Base-by-base conservation (phyloP, 2,113 vertebrate species). In the Larimichthys polyactis region DNA sequence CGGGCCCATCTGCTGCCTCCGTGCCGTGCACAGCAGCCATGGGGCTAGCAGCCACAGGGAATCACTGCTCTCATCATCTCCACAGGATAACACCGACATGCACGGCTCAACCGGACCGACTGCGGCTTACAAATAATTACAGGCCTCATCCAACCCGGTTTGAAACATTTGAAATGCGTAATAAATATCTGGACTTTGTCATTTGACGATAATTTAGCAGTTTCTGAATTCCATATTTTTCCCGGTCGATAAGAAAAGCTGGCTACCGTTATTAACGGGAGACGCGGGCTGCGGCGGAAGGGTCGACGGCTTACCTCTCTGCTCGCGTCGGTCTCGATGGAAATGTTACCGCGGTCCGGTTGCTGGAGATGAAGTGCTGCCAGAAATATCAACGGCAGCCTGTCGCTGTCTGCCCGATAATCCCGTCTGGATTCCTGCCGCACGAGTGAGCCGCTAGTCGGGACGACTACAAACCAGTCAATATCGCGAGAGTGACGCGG, bases 341-440 rank as follows among this genome's bases (percentile, higher is more conserved):
- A 19, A 15, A n/a, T 3, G 46, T 22, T 5, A 51, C 20, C 1
- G 14, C 11, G 32, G 74, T 75, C 19, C 67, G 11, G 15, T 2
- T 5, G 7, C 14, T n/a, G 29, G 43, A 68, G 48, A 32, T n/a
- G 27, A 63, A 46, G 4, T 16, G 0, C 0, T 15, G 20, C 15
- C n/a, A 24, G 64, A 63, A 60, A 78, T 43, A 4, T 44, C 10
- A 3, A 17, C 14, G 1, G 43, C 43, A 15, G 43, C 22, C 22
- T 72, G 15, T 11, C 54, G n/a, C 75, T 19, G 63, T 70, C 75
- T 63, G 65, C 51, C 10, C 69, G 27, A 63, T 87, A 86, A 91
- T 89, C 84, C 88, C 1, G 73, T 84, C 81, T 71, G 76, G 79
- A 57, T 51, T 44, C 58, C 44, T 69, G 55, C 75, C 71, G 63